Conservation (phyloP, 2,888 invertebrate species). For the Cataglyphis livida region DNA sequence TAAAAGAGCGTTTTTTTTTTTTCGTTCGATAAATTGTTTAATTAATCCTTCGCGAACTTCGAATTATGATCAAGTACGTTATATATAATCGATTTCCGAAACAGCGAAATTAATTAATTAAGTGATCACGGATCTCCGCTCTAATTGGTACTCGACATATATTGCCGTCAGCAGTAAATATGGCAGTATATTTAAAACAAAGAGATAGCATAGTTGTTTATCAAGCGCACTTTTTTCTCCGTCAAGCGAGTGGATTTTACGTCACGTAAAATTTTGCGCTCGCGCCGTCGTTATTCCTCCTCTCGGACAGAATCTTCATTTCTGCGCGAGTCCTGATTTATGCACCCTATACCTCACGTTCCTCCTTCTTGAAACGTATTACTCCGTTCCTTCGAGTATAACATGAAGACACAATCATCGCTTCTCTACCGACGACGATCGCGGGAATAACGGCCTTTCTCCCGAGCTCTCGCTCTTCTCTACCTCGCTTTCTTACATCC, state of each 20-base stretch:
- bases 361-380: constrained; percentile 39
- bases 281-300: constrained; percentile 42
- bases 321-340: constrained; percentile 57
- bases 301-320: constrained; percentile 57
- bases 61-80: constrained; percentile 19
- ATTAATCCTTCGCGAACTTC: constrained; percentile 31
- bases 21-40: background rate
- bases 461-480: background rate
- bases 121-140: constrained; percentile 25
- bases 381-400: constrained; percentile 51
- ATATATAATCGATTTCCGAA: constrained; percentile 19
- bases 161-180: background rate
- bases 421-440: constrained; percentile 26
- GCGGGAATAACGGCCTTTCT: constrained; percentile 33
- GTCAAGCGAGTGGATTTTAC: constrained; percentile 7
- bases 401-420: constrained; percentile 50
- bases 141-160: constrained; percentile 18
- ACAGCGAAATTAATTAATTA: constrained; percentile 45
- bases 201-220: constrained; percentile 23
- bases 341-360: constrained; percentile 36
- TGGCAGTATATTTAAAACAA: constrained; percentile 20
- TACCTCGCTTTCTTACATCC: constrained; percentile 4
- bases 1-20: background rate
- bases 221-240: constrained; percentile 27
- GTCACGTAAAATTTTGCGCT: constrained; percentile 51